Evolutionary conservation across 2,888 invertebrate species (phyloP), one percentile per base, ranked within the genome.

Genomic region (Campoletis raptor): DNA sequence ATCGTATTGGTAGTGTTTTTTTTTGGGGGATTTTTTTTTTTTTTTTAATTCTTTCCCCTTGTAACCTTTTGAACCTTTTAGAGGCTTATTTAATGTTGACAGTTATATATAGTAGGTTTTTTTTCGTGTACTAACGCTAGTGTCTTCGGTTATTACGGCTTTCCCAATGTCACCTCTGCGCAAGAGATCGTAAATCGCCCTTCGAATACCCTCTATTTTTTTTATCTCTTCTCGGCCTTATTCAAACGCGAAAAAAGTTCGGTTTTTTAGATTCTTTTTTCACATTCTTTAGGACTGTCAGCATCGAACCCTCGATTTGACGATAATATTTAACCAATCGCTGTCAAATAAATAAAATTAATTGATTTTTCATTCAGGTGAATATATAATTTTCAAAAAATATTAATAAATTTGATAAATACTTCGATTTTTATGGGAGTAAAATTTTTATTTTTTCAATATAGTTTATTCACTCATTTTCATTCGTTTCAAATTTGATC

Each of bases 21-120:
- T 85, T 91, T 89, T 76, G 72, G 30, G 30, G 30, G n/a, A n/a
- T 77, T 69, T 83, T 85, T 72, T 81, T 61, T 77, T 83, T 10
- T 90, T 88, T 88, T 88, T 89, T 85, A 90, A 89, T 79, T 79
- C 73, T 74, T 81, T 85, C 66, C 79, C 54, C 73, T 84, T 82
- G 73, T 85, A 85, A 86, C 77, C 82, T 78, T 88, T 85, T 87
- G 30, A 30, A 81, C 52, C 78, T 66, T 74, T 87, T 82, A 82
- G 80, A 90, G 92, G 90, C 89, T 90, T 92, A 91, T 92, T 93
- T 92, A 92, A 93, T 91, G 90, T 92, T 79, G 92, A 93, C 92
- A 92, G 92, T 87, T 93, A 92, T 92, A 91, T 93, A 92, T 91
- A 92, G 88, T 91, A 85, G 83, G 83, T 85, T 78, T 76, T 67